Evolutionary conservation across 2,797 vertebrate genomes (phyloP).

Genomic region (Pseudochirops cupreus): DNA sequence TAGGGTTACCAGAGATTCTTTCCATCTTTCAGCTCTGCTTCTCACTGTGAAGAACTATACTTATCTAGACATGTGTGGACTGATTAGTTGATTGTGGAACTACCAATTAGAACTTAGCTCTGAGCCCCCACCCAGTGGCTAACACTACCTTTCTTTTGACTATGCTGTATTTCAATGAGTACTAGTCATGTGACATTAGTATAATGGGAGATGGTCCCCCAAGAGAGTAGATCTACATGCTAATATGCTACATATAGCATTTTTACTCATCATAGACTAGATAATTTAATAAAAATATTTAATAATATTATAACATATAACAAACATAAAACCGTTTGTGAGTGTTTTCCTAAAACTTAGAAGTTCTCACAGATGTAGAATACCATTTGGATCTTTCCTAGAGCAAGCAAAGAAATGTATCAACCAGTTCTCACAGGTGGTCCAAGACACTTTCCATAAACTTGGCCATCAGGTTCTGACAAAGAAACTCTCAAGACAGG

Average conservation of each 20-base stretch:
- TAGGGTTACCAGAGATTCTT: background rate
- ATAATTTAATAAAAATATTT: background rate
- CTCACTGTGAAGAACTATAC: background rate
- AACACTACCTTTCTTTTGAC: background rate
- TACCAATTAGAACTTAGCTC: background rate
- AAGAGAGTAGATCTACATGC: background rate
- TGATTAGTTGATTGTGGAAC: background rate
- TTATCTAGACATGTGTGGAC: background rate
- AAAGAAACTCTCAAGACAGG: background rate
- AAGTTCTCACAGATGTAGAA: background rate
- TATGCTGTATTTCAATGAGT: background rate
- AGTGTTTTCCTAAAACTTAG: background rate
- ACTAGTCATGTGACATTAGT: background rate
- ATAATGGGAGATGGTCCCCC: background rate
- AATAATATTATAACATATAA: background rate
- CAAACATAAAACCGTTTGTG: background rate
- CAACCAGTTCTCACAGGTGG: background rate
- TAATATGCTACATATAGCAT: background rate
- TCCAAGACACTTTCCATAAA: background rate
- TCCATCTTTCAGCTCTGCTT: background rate
- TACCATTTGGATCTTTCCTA: background rate
- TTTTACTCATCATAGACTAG: background rate
- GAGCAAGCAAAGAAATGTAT: background rate
- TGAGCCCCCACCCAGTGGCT: background rate
- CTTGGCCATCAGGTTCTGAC: background rate